phyloP scores from a whole-genome alignment of 1,140 invertebrate genomes.

The Theocolax elegans region DNA sequence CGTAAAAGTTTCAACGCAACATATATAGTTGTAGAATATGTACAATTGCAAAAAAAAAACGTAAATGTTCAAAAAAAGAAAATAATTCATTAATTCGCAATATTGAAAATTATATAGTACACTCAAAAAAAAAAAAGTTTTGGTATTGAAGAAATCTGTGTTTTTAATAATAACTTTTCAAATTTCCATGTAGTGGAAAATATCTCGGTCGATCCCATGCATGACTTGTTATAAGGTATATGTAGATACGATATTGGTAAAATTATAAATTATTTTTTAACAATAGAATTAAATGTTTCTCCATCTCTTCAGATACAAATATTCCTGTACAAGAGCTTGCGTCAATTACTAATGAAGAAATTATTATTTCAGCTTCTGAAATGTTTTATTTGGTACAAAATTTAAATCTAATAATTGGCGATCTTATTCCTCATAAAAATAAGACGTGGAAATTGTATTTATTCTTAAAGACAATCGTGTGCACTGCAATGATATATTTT shows the following conservation, averaged over 20 bases:
- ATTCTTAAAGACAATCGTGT: neutral
- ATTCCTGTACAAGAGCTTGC: slow-evolving; percentile 35
- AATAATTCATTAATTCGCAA: neutral
- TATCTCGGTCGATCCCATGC: slow-evolving; percentile 43
- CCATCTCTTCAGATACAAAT: slow-evolving; percentile 21
- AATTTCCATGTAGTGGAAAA: neutral
- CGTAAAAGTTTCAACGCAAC: neutral
- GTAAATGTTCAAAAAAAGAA: neutral
- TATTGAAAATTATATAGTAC: neutral
- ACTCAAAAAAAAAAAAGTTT: neutral
- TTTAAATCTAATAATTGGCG: slow-evolving; percentile 9
- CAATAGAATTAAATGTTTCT: slow-evolving; percentile 26
- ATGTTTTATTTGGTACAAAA: neutral
- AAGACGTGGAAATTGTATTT: slow-evolving; percentile 2
- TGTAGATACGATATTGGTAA: slow-evolving; percentile 36
- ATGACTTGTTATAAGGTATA: slow-evolving; percentile 35
- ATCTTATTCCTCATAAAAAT: neutral
- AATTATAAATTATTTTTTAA: slow-evolving; percentile 39
- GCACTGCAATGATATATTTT: neutral
- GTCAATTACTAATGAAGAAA: no score
- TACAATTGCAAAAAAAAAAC: neutral
- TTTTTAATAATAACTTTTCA: neutral
- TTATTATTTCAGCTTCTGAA: slow-evolving; percentile 31
- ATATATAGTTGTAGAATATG: slow-evolving; percentile 15
- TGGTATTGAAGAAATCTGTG: neutral